These are phyloP conservation scores for Callipepla squamata DNA, from an alignment of 2,113 vertebrate species.

Conservation along the genomic window DNA sequence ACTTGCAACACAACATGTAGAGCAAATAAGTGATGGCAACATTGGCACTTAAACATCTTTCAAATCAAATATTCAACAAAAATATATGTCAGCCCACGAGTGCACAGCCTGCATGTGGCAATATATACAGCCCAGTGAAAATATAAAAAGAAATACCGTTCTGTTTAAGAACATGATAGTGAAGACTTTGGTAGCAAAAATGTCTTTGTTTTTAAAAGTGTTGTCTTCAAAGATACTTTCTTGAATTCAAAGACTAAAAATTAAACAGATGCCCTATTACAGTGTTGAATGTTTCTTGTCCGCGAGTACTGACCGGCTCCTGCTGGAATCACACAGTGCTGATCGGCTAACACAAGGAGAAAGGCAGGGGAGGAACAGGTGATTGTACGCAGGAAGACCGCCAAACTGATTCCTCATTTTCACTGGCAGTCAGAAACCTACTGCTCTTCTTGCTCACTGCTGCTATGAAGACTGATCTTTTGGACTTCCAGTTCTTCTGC, in stretches of 20 bases:
- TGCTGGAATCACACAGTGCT: slow-evolving; percentile 61
- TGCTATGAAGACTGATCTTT: slow-evolving; percentile 74
- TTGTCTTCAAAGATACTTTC: slow-evolving; percentile 60
- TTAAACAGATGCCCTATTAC: not conserved
- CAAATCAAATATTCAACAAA: slow-evolving; percentile 57
- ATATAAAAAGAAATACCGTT: slow-evolving; percentile 44
- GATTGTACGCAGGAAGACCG: slow-evolving; percentile 34
- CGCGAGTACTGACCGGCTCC: slow-evolving; percentile 18
- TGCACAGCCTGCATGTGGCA: slow-evolving; percentile 31
- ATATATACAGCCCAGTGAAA: slow-evolving; percentile 45
- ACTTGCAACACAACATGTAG: not conserved
- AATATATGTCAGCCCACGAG: slow-evolving; percentile 44
- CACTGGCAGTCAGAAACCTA: slow-evolving; percentile 30
- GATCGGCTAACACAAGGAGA: not conserved
- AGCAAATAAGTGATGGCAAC: slow-evolving; percentile 16
- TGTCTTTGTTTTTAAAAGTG: slow-evolving; percentile 72
- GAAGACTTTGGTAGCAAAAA: slow-evolving; percentile 79
- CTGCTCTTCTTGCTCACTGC: slow-evolving; percentile 76
- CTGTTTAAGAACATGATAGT: slow-evolving; percentile 54
- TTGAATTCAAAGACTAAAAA: slow-evolving; percentile 70
- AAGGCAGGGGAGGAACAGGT: not conserved
- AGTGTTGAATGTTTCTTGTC: not conserved
- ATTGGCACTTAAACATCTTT: slow-evolving; percentile 51
- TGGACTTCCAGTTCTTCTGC: slow-evolving; percentile 93
- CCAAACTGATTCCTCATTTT: not conserved